A percentile compares a stretch with the other conserved stretches of the same genome.
phyloP scores from a whole-genome alignment of 2,113 vertebrate species.

The Gavia stellata region DNA sequence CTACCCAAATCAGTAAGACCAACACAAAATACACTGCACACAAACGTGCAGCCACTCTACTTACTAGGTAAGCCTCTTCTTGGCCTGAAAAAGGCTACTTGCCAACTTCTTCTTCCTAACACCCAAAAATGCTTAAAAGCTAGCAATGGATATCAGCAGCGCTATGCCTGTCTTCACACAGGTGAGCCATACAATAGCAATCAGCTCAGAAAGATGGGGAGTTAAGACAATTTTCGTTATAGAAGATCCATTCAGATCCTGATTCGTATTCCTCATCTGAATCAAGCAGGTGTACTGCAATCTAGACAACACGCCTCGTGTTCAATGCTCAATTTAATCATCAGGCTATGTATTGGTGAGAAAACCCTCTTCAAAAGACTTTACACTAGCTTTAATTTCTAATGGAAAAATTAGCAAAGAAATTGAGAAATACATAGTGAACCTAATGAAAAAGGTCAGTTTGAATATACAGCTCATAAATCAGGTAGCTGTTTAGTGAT shows the following conservation, averaged over 20 bases:
- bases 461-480: background rate
- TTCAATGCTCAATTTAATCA: background rate
- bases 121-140: background rate
- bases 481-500: background rate
- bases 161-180: background rate
- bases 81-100: background rate
- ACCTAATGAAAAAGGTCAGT: background rate
- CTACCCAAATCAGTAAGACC: background rate
- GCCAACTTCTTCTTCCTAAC: background rate
- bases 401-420: background rate
- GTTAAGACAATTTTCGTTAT: background rate
- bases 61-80: background rate
- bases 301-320: background rate
- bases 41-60: background rate
- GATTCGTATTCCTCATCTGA: background rate
- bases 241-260: background rate
- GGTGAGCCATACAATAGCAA: background rate
- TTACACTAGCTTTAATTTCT: background rate
- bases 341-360: background rate
- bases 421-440: background rate
- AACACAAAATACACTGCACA: background rate
- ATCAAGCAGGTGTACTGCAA: background rate
- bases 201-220: background rate
- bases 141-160: too few species aligned
- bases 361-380: background rate